A percentile compares a stretch with the other conserved stretches of the same genome.
phyloP scores from a whole-genome alignment of 2,113 vertebrate species.

The Neolamprologus tretocephalus region DNA sequence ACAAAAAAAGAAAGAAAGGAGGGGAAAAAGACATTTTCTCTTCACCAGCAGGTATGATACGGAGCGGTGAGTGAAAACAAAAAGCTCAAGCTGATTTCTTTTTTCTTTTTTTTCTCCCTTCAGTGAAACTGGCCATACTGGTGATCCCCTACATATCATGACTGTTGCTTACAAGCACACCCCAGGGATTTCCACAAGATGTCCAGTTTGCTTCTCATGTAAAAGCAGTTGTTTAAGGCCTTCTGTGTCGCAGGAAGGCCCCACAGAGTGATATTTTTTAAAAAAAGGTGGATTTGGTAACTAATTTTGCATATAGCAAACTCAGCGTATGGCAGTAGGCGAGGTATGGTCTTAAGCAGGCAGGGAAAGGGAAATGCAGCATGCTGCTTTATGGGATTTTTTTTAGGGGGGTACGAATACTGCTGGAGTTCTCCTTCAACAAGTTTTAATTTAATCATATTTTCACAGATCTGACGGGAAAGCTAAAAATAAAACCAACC shows the following conservation, averaged over 20 bases:
- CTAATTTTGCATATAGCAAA: not conserved
- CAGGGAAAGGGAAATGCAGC: not conserved
- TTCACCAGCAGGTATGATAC: not conserved
- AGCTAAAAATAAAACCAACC: not conserved
- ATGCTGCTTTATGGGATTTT: not conserved
- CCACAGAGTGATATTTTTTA: fast-evolving
- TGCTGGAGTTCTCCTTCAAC: not conserved
- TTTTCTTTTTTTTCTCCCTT: not conserved
- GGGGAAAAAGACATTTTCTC: not conserved
- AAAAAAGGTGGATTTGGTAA: not conserved
- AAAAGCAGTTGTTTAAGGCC: not conserved
- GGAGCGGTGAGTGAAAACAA: not conserved
- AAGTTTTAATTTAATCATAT: not conserved
- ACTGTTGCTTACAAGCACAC: not conserved
- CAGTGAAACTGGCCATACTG: not conserved
- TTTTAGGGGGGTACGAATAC: not conserved
- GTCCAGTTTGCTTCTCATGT: not conserved
- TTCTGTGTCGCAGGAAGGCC: not conserved
- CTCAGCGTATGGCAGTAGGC: not conserved
- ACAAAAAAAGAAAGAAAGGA: not conserved
- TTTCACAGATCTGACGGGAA: not conserved
- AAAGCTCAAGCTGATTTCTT: not conserved
- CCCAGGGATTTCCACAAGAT: not conserved
- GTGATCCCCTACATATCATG: not conserved
- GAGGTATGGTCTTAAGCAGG: not conserved